Base-by-base conservation (phyloP, 2,797 vertebrate genomes). In the Pachyuromys duprasi region DNA sequence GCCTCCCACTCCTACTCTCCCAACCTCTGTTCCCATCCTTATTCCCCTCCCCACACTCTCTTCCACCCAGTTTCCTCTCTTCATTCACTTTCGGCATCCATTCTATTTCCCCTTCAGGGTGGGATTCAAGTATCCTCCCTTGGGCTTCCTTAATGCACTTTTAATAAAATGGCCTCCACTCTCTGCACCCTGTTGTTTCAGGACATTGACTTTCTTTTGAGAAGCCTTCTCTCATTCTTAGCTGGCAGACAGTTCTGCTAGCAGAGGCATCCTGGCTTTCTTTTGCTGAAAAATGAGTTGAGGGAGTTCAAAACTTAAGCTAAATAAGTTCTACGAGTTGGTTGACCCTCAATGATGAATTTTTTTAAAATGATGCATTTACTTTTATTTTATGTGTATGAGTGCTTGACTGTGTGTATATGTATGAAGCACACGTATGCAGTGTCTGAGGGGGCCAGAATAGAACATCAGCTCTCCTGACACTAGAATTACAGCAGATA, bases 151-250 rank as follows among this genome's bases (percentile, higher is more conserved):
- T 42, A 49, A 80, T 36, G 1, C 9, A 15, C 60, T 14, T 36
- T 90, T 3, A 49, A 3, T 93, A 36, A 74, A 9, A 49, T 65
- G 60, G 31, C 14, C 36, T 31, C 82, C 3, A 67, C 20, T 84
- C 62, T 69, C 67, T 67, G 5, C 6, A n/a, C 42, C 24, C 62
- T 84, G 28, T 67, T 67, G 81, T 67, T 84, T 28, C 20, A 84
- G 45, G 45, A 39, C 20, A 11, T 33, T 11, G 36, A 36, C 33
- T 96, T 94, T 79, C 75, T 92, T 92, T 69, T 63, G 63, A 91
- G 18, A 91, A 92, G 75, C 33, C 8, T 0, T 94, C 3, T 84
- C 17, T 95, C 55, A 45, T 87, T 88, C 49, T 91, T 49, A 20
- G 62, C 20, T 22, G 2, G 26, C n/a, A 42, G 22, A 8, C 17